Conservation (phyloP, 2,113 vertebrate species). For the Podarcis muralis region DNA sequence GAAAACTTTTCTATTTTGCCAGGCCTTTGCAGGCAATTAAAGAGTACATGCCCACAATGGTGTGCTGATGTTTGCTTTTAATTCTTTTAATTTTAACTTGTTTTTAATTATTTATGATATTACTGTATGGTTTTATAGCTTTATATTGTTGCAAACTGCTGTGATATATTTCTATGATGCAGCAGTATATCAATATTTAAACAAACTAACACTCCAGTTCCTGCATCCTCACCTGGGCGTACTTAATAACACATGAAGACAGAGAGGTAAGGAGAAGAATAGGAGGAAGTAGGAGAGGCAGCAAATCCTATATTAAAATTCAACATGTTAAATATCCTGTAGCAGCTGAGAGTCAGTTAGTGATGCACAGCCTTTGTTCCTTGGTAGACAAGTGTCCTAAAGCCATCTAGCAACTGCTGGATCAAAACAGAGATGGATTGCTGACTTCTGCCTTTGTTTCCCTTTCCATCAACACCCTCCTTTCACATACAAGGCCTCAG, state of each 20-base stretch:
- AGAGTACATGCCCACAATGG: no score
- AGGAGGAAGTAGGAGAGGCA: not conserved
- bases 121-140: no score
- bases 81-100: no score
- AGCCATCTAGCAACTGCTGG: not conserved
- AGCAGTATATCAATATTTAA: no score
- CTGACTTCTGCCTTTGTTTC: not conserved
- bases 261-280: not conserved
- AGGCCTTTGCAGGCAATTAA: no score
- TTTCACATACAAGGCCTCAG: not conserved
- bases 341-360: not conserved
- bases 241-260: no score
- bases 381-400: not conserved
- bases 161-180: no score
- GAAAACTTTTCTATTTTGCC: no score
- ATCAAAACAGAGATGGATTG: not conserved
- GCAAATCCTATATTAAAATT: not conserved
- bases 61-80: no score
- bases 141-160: no score
- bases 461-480: not conserved
- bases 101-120: no score
- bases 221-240: not conserved
- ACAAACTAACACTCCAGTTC: not conserved
- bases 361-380: not conserved
- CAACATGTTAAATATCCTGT: not conserved